Evolutionary conservation across 2,888 invertebrate genomes (phyloP).

Genomic region (Cheilosia scutellata): DNA sequence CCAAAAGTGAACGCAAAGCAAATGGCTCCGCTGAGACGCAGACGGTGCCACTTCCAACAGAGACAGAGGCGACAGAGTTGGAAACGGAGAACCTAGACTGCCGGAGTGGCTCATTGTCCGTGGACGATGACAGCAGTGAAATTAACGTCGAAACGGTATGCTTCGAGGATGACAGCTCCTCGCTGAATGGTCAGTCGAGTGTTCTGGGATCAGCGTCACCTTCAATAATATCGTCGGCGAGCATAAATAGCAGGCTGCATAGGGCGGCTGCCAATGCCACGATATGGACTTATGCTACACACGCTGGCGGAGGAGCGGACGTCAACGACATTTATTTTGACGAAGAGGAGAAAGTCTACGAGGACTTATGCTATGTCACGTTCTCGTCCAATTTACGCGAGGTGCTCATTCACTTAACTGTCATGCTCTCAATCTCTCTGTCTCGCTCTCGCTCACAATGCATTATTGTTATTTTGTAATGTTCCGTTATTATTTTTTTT

Average conservation of each 20-base stretch:
- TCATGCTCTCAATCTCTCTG: constrained; percentile 62
- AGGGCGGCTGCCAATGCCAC: constrained; percentile 81
- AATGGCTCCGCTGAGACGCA: constrained; percentile 80
- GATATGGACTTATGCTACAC: constrained; percentile 81
- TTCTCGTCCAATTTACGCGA: constrained; percentile 89
- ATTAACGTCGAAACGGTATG: constrained; percentile 82
- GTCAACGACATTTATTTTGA: constrained; percentile 82
- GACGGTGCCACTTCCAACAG: constrained; percentile 77
- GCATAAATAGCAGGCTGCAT: constrained; percentile 77
- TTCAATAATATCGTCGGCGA: constrained; percentile 62
- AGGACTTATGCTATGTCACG: constrained; percentile 94
- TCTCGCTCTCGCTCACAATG: constrained; percentile 61
- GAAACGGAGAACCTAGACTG: constrained; percentile 80
- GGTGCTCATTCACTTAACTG: constrained; percentile 84
- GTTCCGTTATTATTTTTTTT: constrained; percentile 2
- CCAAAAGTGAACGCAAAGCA: constrained; percentile 77
- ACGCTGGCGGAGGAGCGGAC: constrained; percentile 81
- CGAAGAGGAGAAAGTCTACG: constrained; percentile 93
- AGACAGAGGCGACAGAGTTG: constrained; percentile 78
- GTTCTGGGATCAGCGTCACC: constrained; percentile 78
- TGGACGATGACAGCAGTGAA: constrained; percentile 84
- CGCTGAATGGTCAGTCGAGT: constrained; percentile 81
- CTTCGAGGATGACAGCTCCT: constrained; percentile 81
- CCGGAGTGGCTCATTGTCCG: constrained; percentile 82
- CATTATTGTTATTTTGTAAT: constrained; percentile 26